Conservation (phyloP, 2,113 vertebrate genomes). For the Anoplopoma fimbria region DNA sequence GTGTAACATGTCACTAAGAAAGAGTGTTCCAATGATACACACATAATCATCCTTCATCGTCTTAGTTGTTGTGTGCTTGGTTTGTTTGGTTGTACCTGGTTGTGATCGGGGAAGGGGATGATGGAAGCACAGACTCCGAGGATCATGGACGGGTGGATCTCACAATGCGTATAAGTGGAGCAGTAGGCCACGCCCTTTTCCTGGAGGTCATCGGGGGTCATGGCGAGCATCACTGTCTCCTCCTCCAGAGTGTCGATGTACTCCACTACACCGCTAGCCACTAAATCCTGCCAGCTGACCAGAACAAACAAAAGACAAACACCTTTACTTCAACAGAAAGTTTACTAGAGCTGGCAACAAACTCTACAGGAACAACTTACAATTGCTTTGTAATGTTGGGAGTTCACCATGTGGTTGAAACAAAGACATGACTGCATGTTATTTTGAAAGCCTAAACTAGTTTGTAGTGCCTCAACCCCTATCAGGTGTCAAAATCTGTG, state of each 20-base stretch:
- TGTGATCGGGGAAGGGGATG: slow-evolving; percentile 98
- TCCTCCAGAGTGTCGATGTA: slow-evolving; percentile 98
- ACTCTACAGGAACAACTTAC: not conserved
- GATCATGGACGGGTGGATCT: slow-evolving; percentile 99
- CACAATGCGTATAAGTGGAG: slow-evolving; percentile 97
- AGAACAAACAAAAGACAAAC: not conserved
- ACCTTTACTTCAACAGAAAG: not conserved
- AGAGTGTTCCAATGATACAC: too few species aligned
- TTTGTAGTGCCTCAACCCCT: too few species aligned
- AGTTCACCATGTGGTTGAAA: too few species aligned
- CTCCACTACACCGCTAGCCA: slow-evolving; percentile 97
- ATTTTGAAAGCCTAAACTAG: too few species aligned
- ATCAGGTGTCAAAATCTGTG: too few species aligned
- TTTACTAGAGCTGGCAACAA: not conserved
- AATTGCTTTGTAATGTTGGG: too few species aligned
- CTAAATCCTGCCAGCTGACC: slow-evolving; percentile 96
- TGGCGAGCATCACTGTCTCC: slow-evolving; percentile 98
- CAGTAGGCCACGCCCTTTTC: slow-evolving; percentile 99
- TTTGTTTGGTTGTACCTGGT: slow-evolving; percentile 88
- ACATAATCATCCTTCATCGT: too few species aligned
- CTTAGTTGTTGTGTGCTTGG: too few species aligned
- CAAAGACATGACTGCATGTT: too few species aligned
- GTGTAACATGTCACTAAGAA: not conserved
- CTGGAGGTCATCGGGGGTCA: slow-evolving; percentile 98
- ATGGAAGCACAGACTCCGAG: slow-evolving; percentile 98